A percentile compares a stretch with the other conserved stretches of the same genome.
Conservation (phyloP, 2,888 invertebrate species). For the Synanthedon tipuliformis region DNA sequence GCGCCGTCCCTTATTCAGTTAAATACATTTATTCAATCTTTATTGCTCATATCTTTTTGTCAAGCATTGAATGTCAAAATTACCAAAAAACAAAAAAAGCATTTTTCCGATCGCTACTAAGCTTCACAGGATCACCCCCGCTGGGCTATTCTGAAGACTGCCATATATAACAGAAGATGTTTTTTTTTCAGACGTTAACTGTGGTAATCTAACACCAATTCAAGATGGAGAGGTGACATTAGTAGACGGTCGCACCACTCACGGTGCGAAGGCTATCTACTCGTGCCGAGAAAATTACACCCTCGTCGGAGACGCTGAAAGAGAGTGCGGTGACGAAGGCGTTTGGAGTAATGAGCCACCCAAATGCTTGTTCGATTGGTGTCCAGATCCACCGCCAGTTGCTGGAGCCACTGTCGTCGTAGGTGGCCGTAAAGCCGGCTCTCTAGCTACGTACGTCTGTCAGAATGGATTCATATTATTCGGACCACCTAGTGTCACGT, state of each 20-base stretch:
- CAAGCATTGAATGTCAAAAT: no score
- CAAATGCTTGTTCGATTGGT: slow-evolving; percentile 88
- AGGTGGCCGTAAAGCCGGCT: slow-evolving; percentile 82
- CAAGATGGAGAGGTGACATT: slow-evolving; percentile 80
- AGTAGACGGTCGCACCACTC: slow-evolving; percentile 79
- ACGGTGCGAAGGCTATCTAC: slow-evolving; percentile 81
- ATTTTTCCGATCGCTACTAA: no score
- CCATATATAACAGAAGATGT: no score
- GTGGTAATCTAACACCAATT: slow-evolving; percentile 75
- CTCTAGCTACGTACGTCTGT: slow-evolving; percentile 83
- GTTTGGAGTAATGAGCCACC: slow-evolving; percentile 84
- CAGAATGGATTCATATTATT: slow-evolving; percentile 86
- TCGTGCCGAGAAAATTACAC: slow-evolving; percentile 88
- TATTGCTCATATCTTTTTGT: no score
- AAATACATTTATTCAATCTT: no score
- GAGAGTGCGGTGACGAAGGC: slow-evolving; percentile 80
- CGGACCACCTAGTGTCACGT: slow-evolving; percentile 82
- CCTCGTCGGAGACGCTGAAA: slow-evolving; percentile 77
- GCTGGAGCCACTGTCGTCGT: slow-evolving; percentile 79
- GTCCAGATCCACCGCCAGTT: slow-evolving; percentile 84
- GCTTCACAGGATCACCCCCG: no score
- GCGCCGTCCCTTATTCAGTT: background rate
- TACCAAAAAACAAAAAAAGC: no score
- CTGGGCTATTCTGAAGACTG: no score
- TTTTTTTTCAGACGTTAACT: slow-evolving; percentile 77